Evolutionary conservation across 1,140 invertebrate species (phyloP), one percentile per base, ranked within the genome.

Genomic region (Trichonephila clavipes): DNA sequence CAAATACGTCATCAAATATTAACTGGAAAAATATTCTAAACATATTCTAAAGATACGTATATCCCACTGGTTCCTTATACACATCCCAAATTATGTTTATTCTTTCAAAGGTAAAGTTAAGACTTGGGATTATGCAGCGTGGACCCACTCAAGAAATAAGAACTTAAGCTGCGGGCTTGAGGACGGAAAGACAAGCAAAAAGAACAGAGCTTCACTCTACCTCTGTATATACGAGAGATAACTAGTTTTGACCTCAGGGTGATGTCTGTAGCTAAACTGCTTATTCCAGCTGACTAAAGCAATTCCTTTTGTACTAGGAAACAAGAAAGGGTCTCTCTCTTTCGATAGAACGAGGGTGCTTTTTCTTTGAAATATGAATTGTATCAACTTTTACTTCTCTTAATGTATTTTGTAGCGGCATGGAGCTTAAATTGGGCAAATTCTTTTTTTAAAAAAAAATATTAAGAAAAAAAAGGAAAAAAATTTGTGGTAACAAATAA

Each of bases 241-340:
- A 90, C 88, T 90, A 90, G 88, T 90, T 77, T 69, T 61, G 88
- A 90, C 88, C 88, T 81, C 66, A 51, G 88, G 88, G 66, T 90
- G 88, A 64, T 88, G 86, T 88, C 86, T 88, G 44, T n/a, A 81
- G 69, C 88, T 90, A 90, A 90, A 90, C 88, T 90, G 51, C 88
- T 88, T 88, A 88, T 69, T 88, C 87, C 87, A 69, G 87, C 87
- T 88, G 87, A 88, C 87, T 88, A 44, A 90, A 90, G 88, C 88
- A 90, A 81, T 77, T 90, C 69, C 88, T 59, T 90, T 90, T 90
- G 88, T 44, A n/a, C 28, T 88, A 40, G 62, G 88, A 24, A 28
- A 40, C 34, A 40, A 58, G 44, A 77, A 89, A 77, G 69, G 24
- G 86, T 28, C 19, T 77, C 72, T 19, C 14, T 28, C 19, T 77